Base-by-base conservation (phyloP, 2,888 invertebrate species). In the Chrysolina americana region DNA sequence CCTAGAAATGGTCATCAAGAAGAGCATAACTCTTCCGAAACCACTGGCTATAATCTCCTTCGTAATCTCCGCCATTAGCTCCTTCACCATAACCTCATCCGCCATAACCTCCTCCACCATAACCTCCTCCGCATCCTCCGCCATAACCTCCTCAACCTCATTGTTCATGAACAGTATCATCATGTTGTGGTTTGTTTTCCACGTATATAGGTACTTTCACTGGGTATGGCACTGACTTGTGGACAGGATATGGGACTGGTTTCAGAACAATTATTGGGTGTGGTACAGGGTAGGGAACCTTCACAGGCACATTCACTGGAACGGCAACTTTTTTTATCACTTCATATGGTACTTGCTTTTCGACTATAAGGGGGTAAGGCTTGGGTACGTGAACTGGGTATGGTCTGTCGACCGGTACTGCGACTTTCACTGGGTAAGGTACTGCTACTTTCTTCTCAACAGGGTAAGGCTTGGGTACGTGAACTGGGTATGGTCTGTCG, bases 251-350 rank as follows among this genome's bases (percentile, higher is more conserved):
- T 62, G 84, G 84, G 68, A 84, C 81, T 79, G 85, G 84, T 78
- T 85, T 78, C 78, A 85, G 79, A 78, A 84, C 80, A 62, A 82
- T 84, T 21, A 87, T 86, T 77, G 87, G 87, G 68, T 86, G 85
- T 41, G 88, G 87, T 65, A 88, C 86, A 73, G 87, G 87, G 5
- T 90, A 89, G 64, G 90, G 91, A 79, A 91, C 89, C 77, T 91
- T 91, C 17, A 89, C 88, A 48, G 81, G 81, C 65, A 84, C 82
- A 78, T 89, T 88, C 74, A 90, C 89, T 17, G 89, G 89, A 70
- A 85, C 84, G 41, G 86, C 91, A 4, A 91, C 90, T 0, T 90
- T 90, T 78, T 91, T 91, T 8, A 90, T 87, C 0, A 91, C 90
- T 0, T 89, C 91, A 65, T 89, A 89, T 6, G 90, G 89, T 69